Base-by-base conservation (phyloP, 2,888 invertebrate species). In the Pemphredon lugubris region DNA sequence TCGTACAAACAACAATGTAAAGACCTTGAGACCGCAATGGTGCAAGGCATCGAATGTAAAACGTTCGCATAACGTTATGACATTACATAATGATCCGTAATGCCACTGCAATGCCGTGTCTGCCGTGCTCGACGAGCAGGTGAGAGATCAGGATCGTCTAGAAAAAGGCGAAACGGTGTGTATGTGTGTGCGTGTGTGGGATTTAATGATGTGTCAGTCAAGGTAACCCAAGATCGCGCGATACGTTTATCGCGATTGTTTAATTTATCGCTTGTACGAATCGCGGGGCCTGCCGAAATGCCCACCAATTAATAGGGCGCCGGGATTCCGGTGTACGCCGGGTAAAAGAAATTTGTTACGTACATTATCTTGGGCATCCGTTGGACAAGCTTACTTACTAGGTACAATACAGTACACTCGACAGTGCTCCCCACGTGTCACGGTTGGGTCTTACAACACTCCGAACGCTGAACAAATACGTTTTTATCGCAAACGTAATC, bases 21-120 rank as follows among this genome's bases (percentile, higher is more conserved):
- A 68, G 84, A 85, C 86, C 86, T 86, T 86, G 86, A 85, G 83
- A 83, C 81, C 73, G 83, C 82, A 79, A 82, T 83, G 84, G 84
- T 83, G 84, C 83, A 84, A 85, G 83, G 84, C 84, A 82, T 83
- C 86, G 83, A 77, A 81, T 78, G 84, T 81, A 77, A 85, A 84
- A 84, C 81, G 81, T 75, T 83, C 81, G 79, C 84, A 83, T 81
- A 84, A 85, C 81, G 77, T 82, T 83, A 83, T 76, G 79, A 76
- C 82, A 75, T 86, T 86, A 84, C 86, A 84, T 85, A 86, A 86
- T 78, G 79, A 78, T 71, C 76, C 47, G 73, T 78, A 77, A 80
- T 75, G 65, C 73, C 60, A 39, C 68, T 75, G 80, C 81, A 74
- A 60, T 65, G 73, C 68, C 61, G 69, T 45, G 67, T 70, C 60